phyloP scores from a whole-genome alignment of 2,797 vertebrate species.

The Cichlasoma orientale region DNA sequence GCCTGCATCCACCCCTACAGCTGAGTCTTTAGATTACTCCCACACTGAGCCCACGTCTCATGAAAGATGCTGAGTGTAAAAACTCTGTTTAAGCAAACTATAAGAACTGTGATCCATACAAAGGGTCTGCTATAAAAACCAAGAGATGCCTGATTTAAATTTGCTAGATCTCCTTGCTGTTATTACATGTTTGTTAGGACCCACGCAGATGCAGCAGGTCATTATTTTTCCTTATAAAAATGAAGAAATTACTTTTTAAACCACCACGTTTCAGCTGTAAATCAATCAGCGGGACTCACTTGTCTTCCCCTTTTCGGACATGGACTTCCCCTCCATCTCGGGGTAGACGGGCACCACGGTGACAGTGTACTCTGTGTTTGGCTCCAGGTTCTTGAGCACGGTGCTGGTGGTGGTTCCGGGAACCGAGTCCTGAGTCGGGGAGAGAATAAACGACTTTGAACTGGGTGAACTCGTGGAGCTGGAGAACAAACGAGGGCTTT shows the following conservation, averaged over 20 bases:
- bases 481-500: neutral
- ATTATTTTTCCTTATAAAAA: neutral
- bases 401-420: constrained; percentile 88
- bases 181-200: neutral
- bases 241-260: neutral
- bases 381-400: constrained; percentile 86
- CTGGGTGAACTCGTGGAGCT: neutral
- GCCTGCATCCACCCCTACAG: neutral
- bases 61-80: neutral
- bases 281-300: constrained; percentile 75
- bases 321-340: constrained; percentile 90
- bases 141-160: neutral
- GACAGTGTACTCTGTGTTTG: constrained; percentile 89
- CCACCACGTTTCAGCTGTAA: neutral
- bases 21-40: neutral
- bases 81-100: neutral
- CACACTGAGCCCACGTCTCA: neutral
- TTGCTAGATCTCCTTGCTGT: neutral
- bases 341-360: constrained; percentile 90
- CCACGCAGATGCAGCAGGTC: neutral
- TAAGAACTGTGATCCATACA: neutral
- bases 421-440: constrained; percentile 84
- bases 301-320: constrained; percentile 88
- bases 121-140: neutral
- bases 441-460: constrained; percentile 15